These are phyloP conservation scores for Serilophus lunatus DNA, from an alignment of 2,113 vertebrate species.

Conservation along the genomic window DNA sequence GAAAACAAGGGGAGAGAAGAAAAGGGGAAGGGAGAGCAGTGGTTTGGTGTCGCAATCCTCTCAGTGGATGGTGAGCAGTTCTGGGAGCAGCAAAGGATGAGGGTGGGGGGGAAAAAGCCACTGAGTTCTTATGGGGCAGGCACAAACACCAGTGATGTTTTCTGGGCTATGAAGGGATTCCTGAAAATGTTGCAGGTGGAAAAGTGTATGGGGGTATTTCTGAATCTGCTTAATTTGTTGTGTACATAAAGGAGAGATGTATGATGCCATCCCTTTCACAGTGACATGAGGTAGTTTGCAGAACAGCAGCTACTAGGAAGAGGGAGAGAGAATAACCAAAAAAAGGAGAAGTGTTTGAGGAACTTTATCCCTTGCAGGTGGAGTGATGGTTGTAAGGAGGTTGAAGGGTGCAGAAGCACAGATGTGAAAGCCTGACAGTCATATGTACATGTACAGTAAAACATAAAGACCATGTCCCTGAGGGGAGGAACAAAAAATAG, in stretches of 20 bases:
- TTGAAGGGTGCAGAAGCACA: background rate
- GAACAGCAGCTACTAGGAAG: background rate
- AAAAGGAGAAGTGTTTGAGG: background rate
- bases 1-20: background rate
- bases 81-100: background rate
- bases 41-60: conserved; percentile 5
- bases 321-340: background rate
- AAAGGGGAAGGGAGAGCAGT: conserved; percentile 2
- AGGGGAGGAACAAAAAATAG: background rate
- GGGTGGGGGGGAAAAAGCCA: background rate
- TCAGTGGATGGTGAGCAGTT: background rate
- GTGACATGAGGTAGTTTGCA: background rate
- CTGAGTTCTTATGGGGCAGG: background rate
- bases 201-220: background rate
- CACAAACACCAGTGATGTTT: background rate
- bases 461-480: background rate
- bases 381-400: background rate
- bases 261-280: background rate
- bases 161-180: background rate
- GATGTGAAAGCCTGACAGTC: background rate
- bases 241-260: background rate
- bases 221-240: background rate
- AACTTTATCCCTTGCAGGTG: background rate
- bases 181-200: background rate
- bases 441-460: background rate